Evolutionary conservation across 2,888 invertebrate species (phyloP), one percentile per base, ranked within the genome.

Genomic region (Xestia xanthographa): DNA sequence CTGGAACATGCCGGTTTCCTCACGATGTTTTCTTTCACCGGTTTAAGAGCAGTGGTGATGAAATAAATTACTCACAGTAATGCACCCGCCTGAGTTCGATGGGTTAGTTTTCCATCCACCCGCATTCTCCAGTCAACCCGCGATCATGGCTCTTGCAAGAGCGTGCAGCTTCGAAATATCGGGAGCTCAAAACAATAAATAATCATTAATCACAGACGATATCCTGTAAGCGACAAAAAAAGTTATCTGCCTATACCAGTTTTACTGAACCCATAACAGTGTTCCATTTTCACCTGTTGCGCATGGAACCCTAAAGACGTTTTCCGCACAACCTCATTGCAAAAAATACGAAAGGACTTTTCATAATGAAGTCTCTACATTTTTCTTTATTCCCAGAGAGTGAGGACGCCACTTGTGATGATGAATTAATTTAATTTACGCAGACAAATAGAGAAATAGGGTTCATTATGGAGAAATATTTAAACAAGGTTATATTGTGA

Each of bases 391-490:
- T 74, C 38, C 43, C 66, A 29, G 41, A 29, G 29, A 60, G 29
- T 20, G 58, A 5, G 0, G 43, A 38, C 41, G n/a, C 65, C 66
- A 66, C 62, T 72, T 34, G 75, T 75, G 60, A 74, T 71, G 75
- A 86, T 73, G 29, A 80, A 84, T 76, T 62, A 63, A 74, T 77
- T 77, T 75, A 84, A 86, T 84, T 80, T 84, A 26, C 72, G 9
- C 38, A 58, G 74, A 74, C 50, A 86, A 84, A 84, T 75, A 84
- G 43, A 62, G 26, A 66, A 75, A 85, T 75, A 58, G 76, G 29
- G 41, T 76, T 69, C 72, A 75, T 84, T 84, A 70, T 9, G 34
- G 58, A 66, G 58, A 22, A 38, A 72, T 75, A 77, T 72, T 75
- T 70, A 60, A n/a, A 75, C 53, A 75, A 70, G 53, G n/a, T 53